Percentiles rank a stretch among this genome's conserved stretches.
Conservation (phyloP, 2,797 vertebrate species). For the Neomorphus geoffroyi region DNA sequence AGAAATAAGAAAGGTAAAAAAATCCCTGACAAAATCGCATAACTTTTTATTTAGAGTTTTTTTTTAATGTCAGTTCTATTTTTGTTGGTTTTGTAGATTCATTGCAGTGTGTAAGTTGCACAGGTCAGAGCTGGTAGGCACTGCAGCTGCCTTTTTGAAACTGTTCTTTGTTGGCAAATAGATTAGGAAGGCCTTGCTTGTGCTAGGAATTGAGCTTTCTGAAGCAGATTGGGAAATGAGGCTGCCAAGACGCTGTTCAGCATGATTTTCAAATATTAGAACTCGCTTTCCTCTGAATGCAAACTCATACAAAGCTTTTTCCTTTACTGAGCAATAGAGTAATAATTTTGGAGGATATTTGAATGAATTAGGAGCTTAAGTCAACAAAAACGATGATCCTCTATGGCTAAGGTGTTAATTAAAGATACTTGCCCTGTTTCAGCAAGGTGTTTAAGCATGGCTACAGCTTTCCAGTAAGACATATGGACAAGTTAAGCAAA, state of each 20-base stretch:
- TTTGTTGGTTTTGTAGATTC: background rate
- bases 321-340: background rate
- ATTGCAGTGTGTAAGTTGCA: background rate
- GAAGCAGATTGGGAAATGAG: background rate
- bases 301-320: background rate
- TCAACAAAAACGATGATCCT: background rate
- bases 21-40: background rate
- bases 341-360: conserved; percentile 16
- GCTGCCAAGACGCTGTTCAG: conserved; percentile 28
- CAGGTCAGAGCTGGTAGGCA: background rate
- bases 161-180: conserved; percentile 29
- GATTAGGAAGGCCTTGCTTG: background rate
- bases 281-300: background rate
- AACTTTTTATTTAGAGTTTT: background rate
- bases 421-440: conserved; percentile 5
- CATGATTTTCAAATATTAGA: conserved; percentile 26
- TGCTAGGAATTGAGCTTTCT: background rate
- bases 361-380: conserved; percentile 5
- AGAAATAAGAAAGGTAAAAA: conserved; percentile 94
- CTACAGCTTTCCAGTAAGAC: background rate
- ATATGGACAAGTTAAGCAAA: background rate
- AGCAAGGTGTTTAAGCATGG: background rate
- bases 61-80: background rate
- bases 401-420: background rate
- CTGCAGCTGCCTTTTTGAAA: background rate